phyloP scores from a whole-genome alignment of 2,888 invertebrate genomes.

The Anticlea derivata region DNA sequence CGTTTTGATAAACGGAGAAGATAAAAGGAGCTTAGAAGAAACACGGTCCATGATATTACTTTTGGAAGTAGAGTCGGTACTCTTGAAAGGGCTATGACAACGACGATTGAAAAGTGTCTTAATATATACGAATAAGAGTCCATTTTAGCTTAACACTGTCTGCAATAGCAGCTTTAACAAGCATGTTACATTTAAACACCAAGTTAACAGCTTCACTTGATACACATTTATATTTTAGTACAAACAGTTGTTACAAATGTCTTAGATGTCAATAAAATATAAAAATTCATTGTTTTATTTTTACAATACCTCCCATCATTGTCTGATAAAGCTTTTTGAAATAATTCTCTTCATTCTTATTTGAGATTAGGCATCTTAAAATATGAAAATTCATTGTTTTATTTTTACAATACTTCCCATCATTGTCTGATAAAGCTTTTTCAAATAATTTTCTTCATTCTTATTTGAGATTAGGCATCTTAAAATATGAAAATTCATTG shows the following conservation, averaged over 20 bases:
- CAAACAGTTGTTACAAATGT: slow-evolving; percentile 80
- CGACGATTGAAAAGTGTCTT: slow-evolving; percentile 60
- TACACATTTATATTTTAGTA: slow-evolving; percentile 82
- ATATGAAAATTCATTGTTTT: no score
- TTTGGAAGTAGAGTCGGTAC: slow-evolving; percentile 40
- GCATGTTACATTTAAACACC: slow-evolving; percentile 63
- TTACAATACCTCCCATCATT: no score
- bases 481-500: no score
- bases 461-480: no score
- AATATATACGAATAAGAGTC: slow-evolving; percentile 52
- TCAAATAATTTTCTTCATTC: no score
- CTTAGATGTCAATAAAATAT: slow-evolving; percentile 82
- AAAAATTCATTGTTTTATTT: slow-evolving; percentile 54
- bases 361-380: no score
- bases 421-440: no score
- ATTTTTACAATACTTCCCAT: no score
- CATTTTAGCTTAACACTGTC: slow-evolving; percentile 70
- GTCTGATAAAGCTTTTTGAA: no score
- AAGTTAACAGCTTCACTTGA: slow-evolving; percentile 77
- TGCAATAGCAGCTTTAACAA: slow-evolving; percentile 67
- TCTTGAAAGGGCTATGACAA: slow-evolving; percentile 54
- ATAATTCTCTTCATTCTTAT: no score
- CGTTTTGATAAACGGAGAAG: slow-evolving; percentile 37
- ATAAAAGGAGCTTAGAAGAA: slow-evolving; percentile 57
- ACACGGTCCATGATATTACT: slow-evolving; percentile 46